Base-by-base conservation (phyloP, 2,113 vertebrate genomes). In the Dolichallabes microphthalmus region DNA sequence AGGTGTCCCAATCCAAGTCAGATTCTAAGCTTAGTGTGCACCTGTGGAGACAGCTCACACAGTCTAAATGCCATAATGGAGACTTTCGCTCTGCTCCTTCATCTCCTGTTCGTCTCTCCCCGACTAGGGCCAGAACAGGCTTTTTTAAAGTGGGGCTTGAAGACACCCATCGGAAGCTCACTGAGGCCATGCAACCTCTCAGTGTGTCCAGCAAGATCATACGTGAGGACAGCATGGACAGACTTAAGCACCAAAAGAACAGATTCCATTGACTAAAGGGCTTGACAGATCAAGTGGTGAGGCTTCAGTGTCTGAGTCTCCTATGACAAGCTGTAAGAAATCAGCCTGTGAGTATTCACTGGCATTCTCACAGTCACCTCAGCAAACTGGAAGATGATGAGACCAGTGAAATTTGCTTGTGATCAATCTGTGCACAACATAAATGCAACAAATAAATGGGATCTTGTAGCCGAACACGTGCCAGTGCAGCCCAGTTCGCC, bases 121-220 rank as follows among this genome's bases (percentile, higher is more conserved):
- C 96, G 0, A 92, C 92, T 0, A 96, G 92, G n/a, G 91, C 88
- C 90, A 94, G 94, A 30, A 92, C 93, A 0, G 85, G 94, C 30
- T 96, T 96, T 93, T 96, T 97, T 80, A 96, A 96, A 85, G 92
- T 95, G 89, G 94, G 95, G 87, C 91, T 97, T 63, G 96, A 97
- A 89, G 96, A 97, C 90, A 97, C 96, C 22, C 91, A 93, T 45
- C 90, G 91, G 61, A 90, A 94, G 83, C 90, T 95, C 15, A 94
- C 94, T 0, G 95, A 96, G 84, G 94, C 93, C 32, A 87, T 95
- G 90, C 93, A 96, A 92, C 94, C 94, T 85, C 79, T 96, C 83
- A 96, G 88, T 87, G 94, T 96, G 90, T 95, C 97, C 57, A 97
- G 94, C 82, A 96, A 96, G 86, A 96, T 97, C 53, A 96, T 95